Evolutionary conservation across 2,888 invertebrate species (phyloP), one percentile per base, ranked within the genome.

Genomic region (Cryptophagus acutangulus): DNA sequence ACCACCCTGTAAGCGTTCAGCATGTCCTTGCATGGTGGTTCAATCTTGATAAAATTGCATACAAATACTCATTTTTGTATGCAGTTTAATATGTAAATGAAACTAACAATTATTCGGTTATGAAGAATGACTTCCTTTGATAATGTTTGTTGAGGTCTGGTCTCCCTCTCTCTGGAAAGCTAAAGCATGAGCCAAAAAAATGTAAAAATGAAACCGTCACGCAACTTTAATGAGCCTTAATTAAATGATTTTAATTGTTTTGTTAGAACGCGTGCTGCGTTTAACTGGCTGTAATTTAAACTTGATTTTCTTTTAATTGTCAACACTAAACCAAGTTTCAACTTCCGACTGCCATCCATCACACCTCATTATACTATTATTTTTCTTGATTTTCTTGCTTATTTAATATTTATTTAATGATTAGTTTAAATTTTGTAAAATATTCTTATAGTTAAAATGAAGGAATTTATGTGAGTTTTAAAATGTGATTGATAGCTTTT

Each of bases 91-190:
- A 56, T 52, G 56, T 49, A 56, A 53, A 55, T 59, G 48, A 55
- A 54, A 57, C 57, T 48, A 53, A 55, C 59, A 55, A 57, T 59
- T 59, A 58, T 51, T 48, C 52, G 54, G 54, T 55, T 55, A 58
- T 59, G 55, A 58, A 52, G 54, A 52, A 59, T 47, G 52, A 55
- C 54, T 59, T 59, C 59, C 59, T 49, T 43, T 52, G 53, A 49
- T 58, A 57, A 59, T 52, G 47, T 52, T 51, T 45, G 12, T 6
- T 20, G 9, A 20, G 5, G 10, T 10, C 6, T 29, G 30, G 30
- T n/a, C 6, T n/a, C 5, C 6, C 6, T 16, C 3, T 4, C 12
- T 12, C 3, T 12, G 12, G 4, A 6, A 26, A 13, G n/a, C n/a
- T 12, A 26, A 26, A 26, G n/a, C 12, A 26, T 13, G n/a, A n/a